Percentiles rank a stretch among this genome's conserved stretches.
Evolutionary conservation across 2,888 invertebrate species (phyloP).

Genomic region (Ophion obscuratus): DNA sequence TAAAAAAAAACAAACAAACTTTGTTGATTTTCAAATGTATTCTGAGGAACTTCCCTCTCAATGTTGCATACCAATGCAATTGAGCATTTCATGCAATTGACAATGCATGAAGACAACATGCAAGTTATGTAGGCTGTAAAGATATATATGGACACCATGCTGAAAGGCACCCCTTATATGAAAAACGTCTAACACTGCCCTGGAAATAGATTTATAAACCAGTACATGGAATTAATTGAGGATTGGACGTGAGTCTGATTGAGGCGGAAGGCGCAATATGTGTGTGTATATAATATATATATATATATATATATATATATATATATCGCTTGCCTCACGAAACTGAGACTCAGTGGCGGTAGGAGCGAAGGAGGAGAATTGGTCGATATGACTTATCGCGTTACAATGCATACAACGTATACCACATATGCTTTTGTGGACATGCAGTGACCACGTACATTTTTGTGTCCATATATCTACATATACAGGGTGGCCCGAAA

Average conservation of each 20-base stretch:
- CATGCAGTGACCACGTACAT: conserved; percentile 24
- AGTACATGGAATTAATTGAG: background rate
- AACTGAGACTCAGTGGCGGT: conserved; percentile 48
- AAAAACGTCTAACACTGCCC: too few species aligned
- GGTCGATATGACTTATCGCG: conserved; percentile 68
- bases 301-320: conserved; percentile 25
- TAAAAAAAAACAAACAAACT: too few species aligned
- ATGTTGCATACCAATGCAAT: too few species aligned
- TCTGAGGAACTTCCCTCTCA: too few species aligned
- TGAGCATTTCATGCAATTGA: too few species aligned
- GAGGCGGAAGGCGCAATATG: conserved; percentile 11
- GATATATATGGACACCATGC: too few species aligned
- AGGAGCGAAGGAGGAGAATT: conserved; percentile 43
- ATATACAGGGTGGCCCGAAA: background rate
- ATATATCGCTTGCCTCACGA: conserved; percentile 55
- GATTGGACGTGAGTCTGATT: background rate
- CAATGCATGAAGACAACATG: too few species aligned
- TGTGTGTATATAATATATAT: too few species aligned
- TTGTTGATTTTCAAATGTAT: too few species aligned
- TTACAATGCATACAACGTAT: conserved; percentile 57
- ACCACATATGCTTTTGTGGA: conserved; percentile 26
- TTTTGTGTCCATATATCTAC: conserved; percentile 6
- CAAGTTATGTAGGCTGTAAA: too few species aligned
- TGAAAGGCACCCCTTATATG: too few species aligned
- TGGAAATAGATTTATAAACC: background rate